Evolutionary conservation across 2,888 invertebrate species (phyloP).

Genomic region (Elgonia sp.): DNA sequence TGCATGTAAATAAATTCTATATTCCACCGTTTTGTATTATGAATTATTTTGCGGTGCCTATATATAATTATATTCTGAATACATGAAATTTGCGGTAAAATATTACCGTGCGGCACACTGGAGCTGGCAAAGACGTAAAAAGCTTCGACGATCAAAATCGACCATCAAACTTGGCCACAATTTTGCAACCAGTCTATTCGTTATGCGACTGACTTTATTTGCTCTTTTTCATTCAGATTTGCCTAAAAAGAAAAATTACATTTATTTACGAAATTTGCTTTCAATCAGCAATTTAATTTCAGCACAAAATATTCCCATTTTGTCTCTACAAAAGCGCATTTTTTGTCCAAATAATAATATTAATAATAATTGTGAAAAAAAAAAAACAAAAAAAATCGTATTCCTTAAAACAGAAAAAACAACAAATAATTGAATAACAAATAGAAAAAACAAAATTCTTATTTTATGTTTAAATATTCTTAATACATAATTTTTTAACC

Average conservation of each 20-base stretch:
- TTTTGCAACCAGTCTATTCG: constrained; percentile 24
- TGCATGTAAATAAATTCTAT: constrained; percentile 10
- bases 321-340: background rate
- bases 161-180: constrained; percentile 28
- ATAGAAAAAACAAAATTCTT: too few species aligned
- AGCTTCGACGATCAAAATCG: constrained; percentile 32
- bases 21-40: background rate
- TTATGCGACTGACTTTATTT: background rate
- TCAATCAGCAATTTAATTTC: background rate
- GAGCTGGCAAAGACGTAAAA: constrained; percentile 22
- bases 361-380: too few species aligned
- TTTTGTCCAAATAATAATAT: too few species aligned
- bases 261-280: background rate
- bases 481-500: too few species aligned
- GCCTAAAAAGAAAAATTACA: background rate
- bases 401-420: too few species aligned
- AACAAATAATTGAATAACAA: too few species aligned
- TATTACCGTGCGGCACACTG: background rate
- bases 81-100: constrained; percentile 25
- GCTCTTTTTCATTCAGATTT: background rate
- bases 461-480: too few species aligned
- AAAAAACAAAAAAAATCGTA: too few species aligned
- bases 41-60: constrained; percentile 3
- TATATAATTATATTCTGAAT: constrained; percentile 18
- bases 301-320: too few species aligned